Evolutionary conservation across 2,888 invertebrate genomes (phyloP), one percentile per base, ranked within the genome.

Genomic region (Tenthredo amoena): DNA sequence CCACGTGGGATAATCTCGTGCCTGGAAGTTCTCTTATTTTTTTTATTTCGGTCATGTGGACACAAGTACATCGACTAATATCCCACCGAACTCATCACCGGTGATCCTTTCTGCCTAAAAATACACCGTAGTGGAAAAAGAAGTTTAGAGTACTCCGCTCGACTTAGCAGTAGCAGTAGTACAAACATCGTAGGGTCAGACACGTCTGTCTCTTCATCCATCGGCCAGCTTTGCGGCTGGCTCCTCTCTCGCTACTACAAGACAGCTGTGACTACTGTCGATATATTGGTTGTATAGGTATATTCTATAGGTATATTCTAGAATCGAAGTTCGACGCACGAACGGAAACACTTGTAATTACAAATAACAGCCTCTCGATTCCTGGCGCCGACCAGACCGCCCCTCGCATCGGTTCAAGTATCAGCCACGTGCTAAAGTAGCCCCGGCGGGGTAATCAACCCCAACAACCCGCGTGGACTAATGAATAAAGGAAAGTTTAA

Each of bases 401-500:
- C 21, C n/a, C 12, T 7, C 43, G 43, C 9, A 47, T 74, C 74
- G 74, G 21, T 26, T 31, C 74, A 18, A 77, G 47, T 55, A 55
- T 55, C 50, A 77, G 55, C 31, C 47, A 55, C 47, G 18, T 55
- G 77, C 43, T 26, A 15, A 74, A 74, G 21, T 21, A 77, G 31
- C 26, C 77, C 55, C 77, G 55, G n/a, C 10, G 77, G 55, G 55
- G 77, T 50, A 55, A 77, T 77, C 77, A 77, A 15, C 77, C 77
- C 50, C 9, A 55, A 55, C 18, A 77, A 50, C 34, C 34, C 18
- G 15, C 50, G 21, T 81, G 40, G 81, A 40, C 58, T 58, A 62
- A 68, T 83, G 47, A 83, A 68, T 83, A 47, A 65, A 10, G 50
- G 43, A 68, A 83, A 68, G 83, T 83, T 62, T n/a, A 81, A 81